Evolutionary conservation across 2,797 vertebrate genomes (phyloP).

Genomic region (Natrix natrix): DNA sequence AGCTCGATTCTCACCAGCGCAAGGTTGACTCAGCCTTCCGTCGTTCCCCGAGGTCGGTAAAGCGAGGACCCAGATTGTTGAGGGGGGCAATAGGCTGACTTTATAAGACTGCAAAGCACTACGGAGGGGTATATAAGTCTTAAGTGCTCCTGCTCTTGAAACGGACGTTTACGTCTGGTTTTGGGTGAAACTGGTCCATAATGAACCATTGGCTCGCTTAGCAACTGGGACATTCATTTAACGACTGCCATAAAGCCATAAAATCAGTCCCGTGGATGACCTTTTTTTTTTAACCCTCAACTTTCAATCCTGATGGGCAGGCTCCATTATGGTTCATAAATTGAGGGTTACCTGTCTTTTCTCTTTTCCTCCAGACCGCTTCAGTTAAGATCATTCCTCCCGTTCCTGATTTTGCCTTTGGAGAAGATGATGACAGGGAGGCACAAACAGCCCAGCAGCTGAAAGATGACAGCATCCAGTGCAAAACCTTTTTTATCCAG

Average conservation of each 20-base stretch:
- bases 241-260: not conserved
- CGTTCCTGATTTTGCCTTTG: not conserved
- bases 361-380: not conserved
- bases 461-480: rapidly evolving
- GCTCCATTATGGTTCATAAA: not conserved
- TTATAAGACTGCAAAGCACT: no score
- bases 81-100: no score
- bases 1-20: no score
- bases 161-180: not conserved
- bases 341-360: not conserved
- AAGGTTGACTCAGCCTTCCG: no score
- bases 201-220: not conserved
- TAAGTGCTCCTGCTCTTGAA: not conserved
- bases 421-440: no score
- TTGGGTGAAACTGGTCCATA: not conserved
- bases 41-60: no score
- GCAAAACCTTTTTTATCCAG: not conserved
- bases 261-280: not conserved
- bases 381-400: not conserved
- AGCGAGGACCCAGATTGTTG: no score
- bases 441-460: not conserved
- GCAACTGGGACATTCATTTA: not conserved
- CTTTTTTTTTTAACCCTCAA: not conserved
- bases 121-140: no score
- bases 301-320: not conserved